Base-by-base conservation (phyloP, 2,888 invertebrate genomes). In the Mycalesis mineus region DNA sequence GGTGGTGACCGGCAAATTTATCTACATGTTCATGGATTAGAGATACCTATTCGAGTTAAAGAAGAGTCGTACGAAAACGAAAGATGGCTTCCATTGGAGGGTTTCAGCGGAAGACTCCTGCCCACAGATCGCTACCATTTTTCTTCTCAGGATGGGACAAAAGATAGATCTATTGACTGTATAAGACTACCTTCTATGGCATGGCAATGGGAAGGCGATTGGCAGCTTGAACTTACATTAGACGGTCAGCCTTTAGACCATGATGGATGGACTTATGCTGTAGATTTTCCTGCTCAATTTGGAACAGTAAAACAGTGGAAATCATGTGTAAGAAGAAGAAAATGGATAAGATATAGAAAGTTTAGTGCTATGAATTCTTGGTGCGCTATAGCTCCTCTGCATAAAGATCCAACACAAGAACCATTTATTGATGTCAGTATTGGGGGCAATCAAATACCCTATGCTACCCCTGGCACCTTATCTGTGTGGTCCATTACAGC, bases 151-250 rank as follows among this genome's bases (percentile, higher is more conserved):
- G 96, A 97, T 90, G 98, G 98, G 6, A 92, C 92, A 7, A 91
- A 92, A 36, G 95, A 96, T 70, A 91, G 96, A 58, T 92, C 94
- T 33, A 94, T 95, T 65, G 94, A 95, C 70, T 93, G 93, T 77
- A 96, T 98, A 60, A 91, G 95, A 62, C 84, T 98, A 47, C 98
- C 98, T 6, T 97, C 97, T 0, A 95, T 96, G 93, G 96, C 97
- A 13, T 98, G 98, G 98, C 95, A 96, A 73, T 98, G 98, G 98
- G 98, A 98, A 87, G 96, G 96, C 2, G 96, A 97, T 67, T 98
- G 98, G 97, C 94, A 95, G 69, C 88, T 96, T 56, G 96, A 97
- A 75, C 91, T 95, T 15, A 94, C 95, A 4, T 87, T 96, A 67
- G 95, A 96, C 78, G 97, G 97, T 14, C 95, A 97, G 72, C 95